A percentile compares a stretch with the other conserved stretches of the same genome.
Evolutionary conservation across 2,797 vertebrate species (phyloP).

Genomic region (Trematocara caparti): DNA sequence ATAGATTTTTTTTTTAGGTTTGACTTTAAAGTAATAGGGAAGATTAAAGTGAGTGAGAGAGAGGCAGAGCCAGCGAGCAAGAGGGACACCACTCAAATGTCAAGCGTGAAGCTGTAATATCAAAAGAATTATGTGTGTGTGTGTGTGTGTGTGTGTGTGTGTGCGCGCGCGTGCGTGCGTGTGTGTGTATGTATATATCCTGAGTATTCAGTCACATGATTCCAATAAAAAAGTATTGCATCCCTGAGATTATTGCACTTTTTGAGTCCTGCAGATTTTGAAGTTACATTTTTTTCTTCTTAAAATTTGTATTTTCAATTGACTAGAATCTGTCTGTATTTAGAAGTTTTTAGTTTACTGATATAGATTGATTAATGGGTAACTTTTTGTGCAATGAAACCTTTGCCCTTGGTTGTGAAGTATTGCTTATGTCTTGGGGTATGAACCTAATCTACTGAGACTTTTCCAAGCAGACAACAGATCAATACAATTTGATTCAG

Average conservation of each 20-base stretch:
- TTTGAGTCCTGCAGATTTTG: background rate
- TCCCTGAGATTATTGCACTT: background rate
- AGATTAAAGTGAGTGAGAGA: conserved; percentile 5
- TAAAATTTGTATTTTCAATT: background rate
- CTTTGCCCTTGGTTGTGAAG: conserved; percentile 33
- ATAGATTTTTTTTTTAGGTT: background rate
- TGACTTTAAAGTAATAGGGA: background rate
- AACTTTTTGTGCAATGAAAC: background rate
- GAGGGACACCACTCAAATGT: background rate
- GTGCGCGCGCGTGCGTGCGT: background rate
- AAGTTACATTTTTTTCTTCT: background rate
- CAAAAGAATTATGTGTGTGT: background rate
- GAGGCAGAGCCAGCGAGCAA: background rate
- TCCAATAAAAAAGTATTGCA: background rate
- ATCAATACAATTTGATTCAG: conserved; percentile 36
- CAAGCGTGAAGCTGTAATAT: background rate
- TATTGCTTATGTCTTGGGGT: conserved; percentile 6
- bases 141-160: background rate
- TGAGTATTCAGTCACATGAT: background rate
- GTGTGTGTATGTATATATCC: background rate
- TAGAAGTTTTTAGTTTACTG: background rate
- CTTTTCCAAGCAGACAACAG: conserved; percentile 38
- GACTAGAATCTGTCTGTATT: background rate
- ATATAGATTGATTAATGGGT: background rate
- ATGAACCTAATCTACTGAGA: conserved; percentile 14